Evolutionary conservation across 2,113 vertebrate species (phyloP), one percentile per base, ranked within the genome.

Genomic region (Entomyzon cyanotis): DNA sequence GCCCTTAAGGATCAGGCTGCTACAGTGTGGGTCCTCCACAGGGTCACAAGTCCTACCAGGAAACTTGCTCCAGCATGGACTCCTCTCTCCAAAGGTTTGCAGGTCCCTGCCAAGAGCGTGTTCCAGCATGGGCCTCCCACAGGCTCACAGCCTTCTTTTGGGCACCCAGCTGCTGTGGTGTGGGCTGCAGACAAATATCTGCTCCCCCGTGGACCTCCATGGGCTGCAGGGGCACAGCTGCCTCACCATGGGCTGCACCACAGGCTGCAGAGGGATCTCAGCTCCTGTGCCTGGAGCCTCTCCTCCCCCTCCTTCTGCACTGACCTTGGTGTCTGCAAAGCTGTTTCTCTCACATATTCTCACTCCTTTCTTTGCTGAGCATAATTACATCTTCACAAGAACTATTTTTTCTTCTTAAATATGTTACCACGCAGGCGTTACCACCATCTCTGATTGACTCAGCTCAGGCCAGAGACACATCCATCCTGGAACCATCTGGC

Each of bases 251-350:
- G 23, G 1, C 52, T 16, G 37, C 28, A 30, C 6, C 28, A 60
- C 0, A 0, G 44, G 7, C 33, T 52, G 28, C 28, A 68, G 53
- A 15, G n/a, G 16, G 60, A 25, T 16, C 7, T 2, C 28, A 53
- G 3, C 5, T 60, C 69, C 8, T 3, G 5, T 11, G 3, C 7
- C 23, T 89, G 69, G 7, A 67, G 10, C 20, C 25, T 9, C 33
- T 82, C 9, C 37, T 53, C 1, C 30, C 4, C 16, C 14, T 68
- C 46, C 16, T 39, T 75, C 87, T 68, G 16, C 53, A 47, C 30
- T 47, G 46, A 35, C 46, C 30, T 30, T 46, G 39, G 33, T 30
- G 2, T 21, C 60, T 68, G n/a, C n/a, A 39, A 16, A 39, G 39
- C 6, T 28, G 13, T 30, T 68, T 7, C 41, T 67, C 23, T 75